phyloP scores from a whole-genome alignment of 2,797 vertebrate genomes.

The Buphagus erythrorhynchus region DNA sequence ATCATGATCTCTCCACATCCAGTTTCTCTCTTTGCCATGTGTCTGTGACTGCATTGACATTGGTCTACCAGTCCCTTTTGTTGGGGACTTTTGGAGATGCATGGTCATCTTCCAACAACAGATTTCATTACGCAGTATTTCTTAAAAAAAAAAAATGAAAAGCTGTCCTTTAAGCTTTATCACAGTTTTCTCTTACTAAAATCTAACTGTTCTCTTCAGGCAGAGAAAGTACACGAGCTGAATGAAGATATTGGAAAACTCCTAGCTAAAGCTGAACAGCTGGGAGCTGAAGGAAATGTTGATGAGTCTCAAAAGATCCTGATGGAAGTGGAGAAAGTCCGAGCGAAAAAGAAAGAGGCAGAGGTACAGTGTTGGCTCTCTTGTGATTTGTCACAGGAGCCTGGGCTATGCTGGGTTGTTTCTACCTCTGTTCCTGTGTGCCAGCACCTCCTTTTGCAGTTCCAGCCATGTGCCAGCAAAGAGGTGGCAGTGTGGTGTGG shows the following conservation, averaged over 20 bases:
- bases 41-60: background rate
- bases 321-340: conserved; percentile 97
- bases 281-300: conserved; percentile 97
- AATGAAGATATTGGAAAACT: conserved; percentile 99
- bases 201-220: conserved; percentile 72
- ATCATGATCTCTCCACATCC: background rate
- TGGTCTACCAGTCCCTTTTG: background rate
- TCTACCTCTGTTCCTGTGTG: background rate
- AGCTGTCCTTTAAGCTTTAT: background rate
- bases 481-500: background rate
- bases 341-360: conserved; percentile 94
- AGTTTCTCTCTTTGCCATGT: background rate
- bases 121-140: background rate
- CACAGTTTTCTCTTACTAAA: background rate
- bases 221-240: conserved; percentile 97
- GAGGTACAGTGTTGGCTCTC: conserved; percentile 81
- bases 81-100: background rate
- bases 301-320: conserved; percentile 97
- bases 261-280: conserved; percentile 95
- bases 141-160: background rate
- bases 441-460: background rate
- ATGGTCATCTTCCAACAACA: background rate
- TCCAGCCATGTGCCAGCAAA: background rate
- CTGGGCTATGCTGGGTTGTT: background rate
- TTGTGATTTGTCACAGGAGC: background rate